Evolutionary conservation across 2,113 vertebrate genomes (phyloP).

Genomic region (Charina bottae): DNA sequence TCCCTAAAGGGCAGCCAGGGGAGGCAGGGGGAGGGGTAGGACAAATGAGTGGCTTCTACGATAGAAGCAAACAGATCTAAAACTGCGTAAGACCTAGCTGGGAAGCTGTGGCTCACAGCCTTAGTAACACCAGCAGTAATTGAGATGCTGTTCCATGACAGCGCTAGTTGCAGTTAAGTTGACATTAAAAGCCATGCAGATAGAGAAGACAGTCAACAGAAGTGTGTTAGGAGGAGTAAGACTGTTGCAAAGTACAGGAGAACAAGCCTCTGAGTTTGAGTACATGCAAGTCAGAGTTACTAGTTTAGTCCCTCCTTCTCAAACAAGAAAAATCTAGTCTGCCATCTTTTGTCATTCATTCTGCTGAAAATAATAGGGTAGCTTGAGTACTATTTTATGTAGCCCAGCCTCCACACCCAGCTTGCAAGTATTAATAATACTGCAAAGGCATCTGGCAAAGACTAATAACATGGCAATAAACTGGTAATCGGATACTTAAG

Average conservation of each 20-base stretch:
- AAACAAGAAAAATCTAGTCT: not conserved
- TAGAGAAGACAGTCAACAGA: not conserved
- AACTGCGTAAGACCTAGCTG: not conserved
- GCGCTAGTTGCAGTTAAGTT: not conserved
- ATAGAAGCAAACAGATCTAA: no score
- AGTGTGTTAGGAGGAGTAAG: not conserved
- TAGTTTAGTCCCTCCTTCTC: not conserved
- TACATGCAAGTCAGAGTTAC: not conserved
- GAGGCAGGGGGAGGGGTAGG: not conserved
- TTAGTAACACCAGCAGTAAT: not conserved
- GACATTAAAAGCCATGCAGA: not conserved
- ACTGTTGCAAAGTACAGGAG: not conserved
- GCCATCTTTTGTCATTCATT: not conserved
- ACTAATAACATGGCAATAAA: slow-evolving; percentile 34
- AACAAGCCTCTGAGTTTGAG: not conserved
- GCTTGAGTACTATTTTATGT: not conserved
- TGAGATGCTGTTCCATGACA: not conserved
- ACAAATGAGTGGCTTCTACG: not conserved
- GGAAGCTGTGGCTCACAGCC: not conserved
- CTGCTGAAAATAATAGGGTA: not conserved
- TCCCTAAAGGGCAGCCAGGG: not conserved
- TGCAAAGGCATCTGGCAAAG: slow-evolving; percentile 26
- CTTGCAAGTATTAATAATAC: slow-evolving; percentile 30
- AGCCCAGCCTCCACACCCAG: not conserved
- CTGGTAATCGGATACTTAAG: slow-evolving; percentile 46